Percentiles rank a stretch among this genome's conserved stretches.
Evolutionary conservation across 2,797 vertebrate species (phyloP).

Genomic region (Xiphorhynchus erythropygius): DNA sequence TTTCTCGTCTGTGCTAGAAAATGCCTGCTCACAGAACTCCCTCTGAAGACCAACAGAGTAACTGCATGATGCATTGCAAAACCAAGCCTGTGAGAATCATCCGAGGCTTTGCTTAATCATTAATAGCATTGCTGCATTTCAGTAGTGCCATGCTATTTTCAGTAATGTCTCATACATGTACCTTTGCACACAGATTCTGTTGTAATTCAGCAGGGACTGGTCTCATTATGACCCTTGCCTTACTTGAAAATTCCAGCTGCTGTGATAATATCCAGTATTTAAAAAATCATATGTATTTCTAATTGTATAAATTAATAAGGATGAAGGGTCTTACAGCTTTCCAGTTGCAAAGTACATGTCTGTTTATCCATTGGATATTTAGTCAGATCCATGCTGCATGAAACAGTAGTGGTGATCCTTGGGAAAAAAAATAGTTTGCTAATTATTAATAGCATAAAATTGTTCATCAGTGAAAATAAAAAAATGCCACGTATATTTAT

Average conservation of each 20-base stretch:
- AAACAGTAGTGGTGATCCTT: conserved; percentile 90
- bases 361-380: conserved; percentile 96
- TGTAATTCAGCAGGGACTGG: background rate
- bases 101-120: background rate
- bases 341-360: conserved; percentile 90
- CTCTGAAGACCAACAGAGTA: conserved; percentile 14
- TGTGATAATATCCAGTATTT: background rate
- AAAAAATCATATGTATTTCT: background rate
- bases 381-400: conserved; percentile 93
- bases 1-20: background rate
- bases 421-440: background rate
- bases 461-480: background rate
- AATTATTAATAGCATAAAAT: background rate
- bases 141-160: background rate
- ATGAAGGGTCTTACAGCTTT: conserved; percentile 85
- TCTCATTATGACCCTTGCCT: background rate
- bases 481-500: background rate
- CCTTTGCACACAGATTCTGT: background rate
- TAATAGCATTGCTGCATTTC: background rate
- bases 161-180: background rate
- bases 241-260: background rate
- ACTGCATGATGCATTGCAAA: conserved; percentile 1
- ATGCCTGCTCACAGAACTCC: conserved; percentile 26
- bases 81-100: background rate
- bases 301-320: background rate